These are phyloP conservation scores for Phocoena sinus DNA, from an alignment of 2,113 vertebrate genomes.

Conservation along the genomic window DNA sequence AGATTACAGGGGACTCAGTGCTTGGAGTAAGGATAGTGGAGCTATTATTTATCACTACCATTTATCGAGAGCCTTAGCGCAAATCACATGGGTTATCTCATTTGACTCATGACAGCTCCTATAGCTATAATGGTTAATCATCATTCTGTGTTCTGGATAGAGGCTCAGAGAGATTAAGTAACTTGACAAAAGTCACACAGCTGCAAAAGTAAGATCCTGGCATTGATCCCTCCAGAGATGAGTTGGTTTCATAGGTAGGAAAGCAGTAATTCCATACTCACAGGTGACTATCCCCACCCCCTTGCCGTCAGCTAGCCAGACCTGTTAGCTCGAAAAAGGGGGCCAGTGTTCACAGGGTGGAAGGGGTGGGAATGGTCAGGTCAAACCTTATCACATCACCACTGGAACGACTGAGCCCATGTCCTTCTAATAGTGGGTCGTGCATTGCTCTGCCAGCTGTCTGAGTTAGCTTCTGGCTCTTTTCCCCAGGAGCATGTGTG, in stretches of 20 bases:
- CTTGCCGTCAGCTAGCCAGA: neutral
- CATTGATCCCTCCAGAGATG: neutral
- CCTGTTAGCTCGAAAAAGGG: neutral
- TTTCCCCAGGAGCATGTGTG: neutral
- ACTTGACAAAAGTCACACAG: neutral
- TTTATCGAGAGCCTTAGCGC: neutral
- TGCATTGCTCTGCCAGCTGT: neutral
- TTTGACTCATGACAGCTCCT: neutral
- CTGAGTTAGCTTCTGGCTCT: conserved; percentile 28
- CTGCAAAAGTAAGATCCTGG: neutral
- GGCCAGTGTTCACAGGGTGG: neutral
- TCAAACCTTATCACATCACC: neutral
- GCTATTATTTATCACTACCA: neutral
- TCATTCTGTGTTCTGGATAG: neutral
- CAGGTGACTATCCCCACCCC: neutral
- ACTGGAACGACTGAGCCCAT: neutral
- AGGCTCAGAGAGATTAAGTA: neutral
- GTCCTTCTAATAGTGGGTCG: neutral
- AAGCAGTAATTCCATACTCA: neutral
- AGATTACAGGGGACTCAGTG: neutral
- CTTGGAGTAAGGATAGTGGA: neutral
- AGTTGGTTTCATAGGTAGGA: neutral
- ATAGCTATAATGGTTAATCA: neutral
- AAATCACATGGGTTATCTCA: neutral
- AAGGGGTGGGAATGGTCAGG: neutral